Base-by-base conservation (phyloP, 2,888 invertebrate genomes). In the Cyclophora albipunctata region DNA sequence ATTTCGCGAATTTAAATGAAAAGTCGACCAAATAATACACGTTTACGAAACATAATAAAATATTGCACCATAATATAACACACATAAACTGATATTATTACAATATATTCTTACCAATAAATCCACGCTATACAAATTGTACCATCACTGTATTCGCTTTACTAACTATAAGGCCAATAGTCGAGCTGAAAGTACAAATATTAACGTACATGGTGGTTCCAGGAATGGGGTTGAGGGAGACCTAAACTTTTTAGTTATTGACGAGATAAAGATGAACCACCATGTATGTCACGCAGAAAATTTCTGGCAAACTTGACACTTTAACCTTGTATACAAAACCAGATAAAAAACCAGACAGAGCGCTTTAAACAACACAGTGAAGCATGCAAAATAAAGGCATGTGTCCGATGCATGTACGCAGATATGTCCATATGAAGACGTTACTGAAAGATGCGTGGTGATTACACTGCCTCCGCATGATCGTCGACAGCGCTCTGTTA, bases 21-120 rank as follows among this genome's bases (percentile, higher is more conserved):
- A 1, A 20, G 1, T 20, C 20, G 20, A 20, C 20, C 20, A 20
- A 20, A 20, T 20, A 20, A 20, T 20, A 74, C 96, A 96, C 95
- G 92, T 80, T 82, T 78, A 83, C 66, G 73, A 65, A 62, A 41
- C 55, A 59, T 54, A 52, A 43, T 49, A 56, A 53, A 63, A 54
- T 61, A 59, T 33, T 44, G 50, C 46, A 5, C 37, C 33, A 46
- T 5, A 3, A 2, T 43, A 35, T 34, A 20, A 40, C 2, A 20
- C 2, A 37, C 20, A 20, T 20, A 37, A 37, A 37, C 5, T 37
- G 5, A 37, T 5, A 37, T 37, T 5, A 37, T 37, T 5, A 37
- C 37, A 5, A 5, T 37, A 37, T 37, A 52, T 46, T 50, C 48
- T 55, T 54, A 50, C 47, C 45, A 34, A 46, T 46, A 45, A 45